Evolutionary conservation across 2,113 vertebrate species (phyloP).

Genomic region (Anser brachyrhynchus): DNA sequence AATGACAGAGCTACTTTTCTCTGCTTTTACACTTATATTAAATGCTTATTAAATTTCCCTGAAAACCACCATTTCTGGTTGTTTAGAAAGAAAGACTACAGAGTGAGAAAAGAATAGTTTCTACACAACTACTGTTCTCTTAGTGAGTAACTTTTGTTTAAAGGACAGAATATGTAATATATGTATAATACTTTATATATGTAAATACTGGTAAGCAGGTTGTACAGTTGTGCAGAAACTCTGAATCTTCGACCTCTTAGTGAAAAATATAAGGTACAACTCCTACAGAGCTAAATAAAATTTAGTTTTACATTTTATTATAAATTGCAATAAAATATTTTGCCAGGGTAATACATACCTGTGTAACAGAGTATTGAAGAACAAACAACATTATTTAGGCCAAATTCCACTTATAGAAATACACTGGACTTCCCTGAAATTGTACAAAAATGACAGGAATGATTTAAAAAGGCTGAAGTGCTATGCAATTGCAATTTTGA

Average conservation of each 20-base stretch:
- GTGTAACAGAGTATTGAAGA: background rate
- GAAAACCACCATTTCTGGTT: background rate
- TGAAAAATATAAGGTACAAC: background rate
- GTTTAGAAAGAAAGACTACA: background rate
- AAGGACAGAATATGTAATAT: background rate
- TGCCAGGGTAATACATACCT: background rate
- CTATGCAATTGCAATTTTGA: background rate
- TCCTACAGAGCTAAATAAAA: background rate
- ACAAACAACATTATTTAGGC: background rate
- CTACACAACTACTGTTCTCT: background rate
- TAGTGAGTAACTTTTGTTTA: background rate
- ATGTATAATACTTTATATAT: background rate
- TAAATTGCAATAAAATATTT: background rate
- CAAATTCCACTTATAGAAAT: background rate
- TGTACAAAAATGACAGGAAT: background rate
- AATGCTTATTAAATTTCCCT: background rate
- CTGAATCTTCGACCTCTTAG: background rate
- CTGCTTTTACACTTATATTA: background rate
- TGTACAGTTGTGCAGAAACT: background rate
- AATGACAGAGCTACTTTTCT: background rate
- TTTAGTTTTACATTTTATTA: background rate
- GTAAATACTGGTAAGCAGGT: background rate
- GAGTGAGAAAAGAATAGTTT: background rate
- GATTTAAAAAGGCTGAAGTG: background rate
- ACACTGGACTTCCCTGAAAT: background rate